These are phyloP conservation scores for Chloropsis cyanopogon DNA, from an alignment of 2,113 vertebrate genomes.

Conservation along the genomic window DNA sequence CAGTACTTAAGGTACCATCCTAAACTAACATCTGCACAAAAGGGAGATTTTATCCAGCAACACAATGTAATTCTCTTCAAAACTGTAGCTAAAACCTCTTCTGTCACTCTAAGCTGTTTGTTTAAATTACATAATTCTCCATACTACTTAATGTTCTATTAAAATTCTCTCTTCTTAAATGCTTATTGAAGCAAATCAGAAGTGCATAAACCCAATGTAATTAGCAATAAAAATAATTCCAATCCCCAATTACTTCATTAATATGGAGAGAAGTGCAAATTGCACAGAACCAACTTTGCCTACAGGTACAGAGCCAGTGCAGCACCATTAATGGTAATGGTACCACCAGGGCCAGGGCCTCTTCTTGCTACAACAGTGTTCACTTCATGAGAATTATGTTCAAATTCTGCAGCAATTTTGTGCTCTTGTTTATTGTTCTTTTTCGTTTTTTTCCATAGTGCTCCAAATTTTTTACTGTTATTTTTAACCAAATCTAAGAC, in stretches of 20 bases:
- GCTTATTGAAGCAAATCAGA: constrained; percentile 59
- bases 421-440: not conserved
- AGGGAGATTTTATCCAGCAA: constrained; percentile 7
- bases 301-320: not conserved
- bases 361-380: not conserved
- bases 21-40: not conserved
- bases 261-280: not conserved
- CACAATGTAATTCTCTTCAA: not conserved
- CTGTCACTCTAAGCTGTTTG: constrained; percentile 59
- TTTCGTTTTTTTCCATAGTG: not conserved
- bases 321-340: not conserved
- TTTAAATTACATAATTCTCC: constrained; percentile 31
- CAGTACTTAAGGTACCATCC: too few species aligned
- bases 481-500: not conserved
- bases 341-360: not conserved
- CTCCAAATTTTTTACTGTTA: not conserved
- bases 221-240: constrained; percentile 32
- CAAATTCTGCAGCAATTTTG: not conserved
- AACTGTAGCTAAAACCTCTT: constrained; percentile 38
- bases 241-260: not conserved
- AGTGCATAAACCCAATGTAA: constrained; percentile 8
- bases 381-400: not conserved
- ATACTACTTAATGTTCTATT: constrained; percentile 53
- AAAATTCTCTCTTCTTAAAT: constrained; percentile 57
- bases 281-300: not conserved